Percentiles rank a stretch among this genome's conserved stretches.
Conservation (phyloP, 2,113 vertebrate species). For the cat (Felis catus) region DNA sequence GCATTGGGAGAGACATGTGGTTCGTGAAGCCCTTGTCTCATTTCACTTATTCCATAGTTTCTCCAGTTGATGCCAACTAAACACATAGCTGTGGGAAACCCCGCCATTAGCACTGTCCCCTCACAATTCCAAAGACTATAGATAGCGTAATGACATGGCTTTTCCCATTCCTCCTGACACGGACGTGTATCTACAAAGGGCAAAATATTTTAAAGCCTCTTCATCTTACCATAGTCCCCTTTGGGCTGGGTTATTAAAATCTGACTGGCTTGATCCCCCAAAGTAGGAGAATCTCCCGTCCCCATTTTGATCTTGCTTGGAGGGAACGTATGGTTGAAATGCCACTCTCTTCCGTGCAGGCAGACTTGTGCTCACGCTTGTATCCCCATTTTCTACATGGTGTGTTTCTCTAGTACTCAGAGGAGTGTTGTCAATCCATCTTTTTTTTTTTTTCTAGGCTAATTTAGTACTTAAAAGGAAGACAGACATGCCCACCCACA, state of each 20-base stretch:
- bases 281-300: not conserved
- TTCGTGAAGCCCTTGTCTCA: not conserved
- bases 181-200: not conserved
- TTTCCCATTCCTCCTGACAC: not conserved
- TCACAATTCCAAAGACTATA: constrained; percentile 19
- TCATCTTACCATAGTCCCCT: not conserved
- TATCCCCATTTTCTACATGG: not conserved
- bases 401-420: not conserved
- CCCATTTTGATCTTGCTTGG: not conserved
- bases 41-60: not conserved
- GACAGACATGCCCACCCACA: constrained; percentile 63
- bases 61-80: not conserved
- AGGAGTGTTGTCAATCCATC: constrained; percentile 32
- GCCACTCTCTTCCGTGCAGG: not conserved
- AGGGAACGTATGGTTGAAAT: not conserved
- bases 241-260: constrained; percentile 20
- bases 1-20: not conserved
- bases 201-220: not conserved
- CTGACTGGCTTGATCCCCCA: not conserved
- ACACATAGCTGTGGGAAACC: not conserved
- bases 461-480: constrained; percentile 67
- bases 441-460: constrained; percentile 28
- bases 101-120: not conserved
- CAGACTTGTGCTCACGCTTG: not conserved
- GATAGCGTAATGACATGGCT: not conserved